Percentiles rank a stretch among this genome's conserved stretches.
Conservation (phyloP, 2,113 vertebrate genomes). For the Podiceps cristatus region DNA sequence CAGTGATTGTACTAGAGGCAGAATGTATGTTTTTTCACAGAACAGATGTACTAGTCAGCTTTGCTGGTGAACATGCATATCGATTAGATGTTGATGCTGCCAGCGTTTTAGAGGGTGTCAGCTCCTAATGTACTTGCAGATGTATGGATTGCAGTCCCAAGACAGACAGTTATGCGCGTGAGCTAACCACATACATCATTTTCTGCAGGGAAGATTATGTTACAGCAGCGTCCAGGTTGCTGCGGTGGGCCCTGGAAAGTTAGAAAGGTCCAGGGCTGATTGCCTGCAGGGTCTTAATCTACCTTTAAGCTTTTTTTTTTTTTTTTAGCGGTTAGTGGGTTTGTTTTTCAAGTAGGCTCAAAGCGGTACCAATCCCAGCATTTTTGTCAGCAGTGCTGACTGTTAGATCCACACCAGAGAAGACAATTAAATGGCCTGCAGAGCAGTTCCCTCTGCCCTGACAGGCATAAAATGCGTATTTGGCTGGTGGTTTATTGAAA, state of each 20-base stretch:
- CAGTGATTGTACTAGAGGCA: conserved; percentile 92
- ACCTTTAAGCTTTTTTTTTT: not conserved
- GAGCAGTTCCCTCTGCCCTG: not conserved
- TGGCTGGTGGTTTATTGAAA: not conserved
- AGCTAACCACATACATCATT: not conserved
- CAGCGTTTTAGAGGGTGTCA: conserved; percentile 66
- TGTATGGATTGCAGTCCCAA: conserved; percentile 54
- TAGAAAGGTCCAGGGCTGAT: not conserved
- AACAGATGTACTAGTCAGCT: conserved; percentile 89
- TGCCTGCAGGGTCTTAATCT: not conserved
- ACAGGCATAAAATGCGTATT: fast-evolving
- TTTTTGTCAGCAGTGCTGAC: fast-evolving
- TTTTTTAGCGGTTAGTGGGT: not conserved
- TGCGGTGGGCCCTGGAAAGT: not conserved
- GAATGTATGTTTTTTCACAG: conserved; percentile 88
- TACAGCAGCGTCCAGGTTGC: not conserved
- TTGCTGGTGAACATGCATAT: conserved; percentile 80
- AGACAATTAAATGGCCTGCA: not conserved
- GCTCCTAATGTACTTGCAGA: conserved; percentile 63
- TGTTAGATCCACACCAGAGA: not conserved
- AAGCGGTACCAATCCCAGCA: fast-evolving
- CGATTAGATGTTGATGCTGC: conserved; percentile 85
- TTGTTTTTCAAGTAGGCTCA: not conserved
- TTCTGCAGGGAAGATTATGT: not conserved
- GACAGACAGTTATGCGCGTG: not conserved